phyloP scores from a whole-genome alignment of 2,888 invertebrate species.

The Aporophyla nigra region DNA sequence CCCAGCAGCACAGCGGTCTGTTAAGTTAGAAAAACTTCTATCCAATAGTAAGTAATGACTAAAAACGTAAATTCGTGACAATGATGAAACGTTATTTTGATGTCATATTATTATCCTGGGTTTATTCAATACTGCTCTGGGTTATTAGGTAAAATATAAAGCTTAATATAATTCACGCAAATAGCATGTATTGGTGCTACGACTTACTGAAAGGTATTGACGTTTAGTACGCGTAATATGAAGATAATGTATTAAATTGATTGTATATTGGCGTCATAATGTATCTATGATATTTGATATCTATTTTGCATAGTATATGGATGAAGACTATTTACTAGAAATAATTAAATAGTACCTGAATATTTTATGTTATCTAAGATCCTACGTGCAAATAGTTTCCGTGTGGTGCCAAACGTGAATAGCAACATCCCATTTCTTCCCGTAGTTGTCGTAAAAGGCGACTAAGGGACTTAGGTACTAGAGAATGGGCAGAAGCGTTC shows the following conservation, averaged over 20 bases:
- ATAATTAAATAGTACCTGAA: background rate
- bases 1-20: no score
- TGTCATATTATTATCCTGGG: background rate
- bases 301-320: background rate
- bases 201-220: constrained; percentile 12
- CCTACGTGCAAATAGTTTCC: background rate
- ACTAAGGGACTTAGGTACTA: no score
- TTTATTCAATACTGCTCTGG: background rate
- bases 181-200: constrained; percentile 26
- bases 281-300: constrained; percentile 17
- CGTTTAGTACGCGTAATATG: constrained; percentile 3
- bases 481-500: no score
- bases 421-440: no score
- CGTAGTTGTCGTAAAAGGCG: no score
- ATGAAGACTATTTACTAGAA: background rate
- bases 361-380: background rate
- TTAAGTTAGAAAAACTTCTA: background rate
- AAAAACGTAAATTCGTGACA: background rate
- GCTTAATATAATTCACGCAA: constrained; percentile 26
- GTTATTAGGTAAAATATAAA: constrained; percentile 12
- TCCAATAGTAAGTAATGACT: background rate
- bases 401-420: no score
- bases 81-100: background rate
- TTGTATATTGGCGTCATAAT: constrained; percentile 20
- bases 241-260: constrained; percentile 27